Percentiles rank a stretch among this genome's conserved stretches.
phyloP scores from a whole-genome alignment of 2,797 vertebrate genomes.

The Phrynocephalus vlangalii region DNA sequence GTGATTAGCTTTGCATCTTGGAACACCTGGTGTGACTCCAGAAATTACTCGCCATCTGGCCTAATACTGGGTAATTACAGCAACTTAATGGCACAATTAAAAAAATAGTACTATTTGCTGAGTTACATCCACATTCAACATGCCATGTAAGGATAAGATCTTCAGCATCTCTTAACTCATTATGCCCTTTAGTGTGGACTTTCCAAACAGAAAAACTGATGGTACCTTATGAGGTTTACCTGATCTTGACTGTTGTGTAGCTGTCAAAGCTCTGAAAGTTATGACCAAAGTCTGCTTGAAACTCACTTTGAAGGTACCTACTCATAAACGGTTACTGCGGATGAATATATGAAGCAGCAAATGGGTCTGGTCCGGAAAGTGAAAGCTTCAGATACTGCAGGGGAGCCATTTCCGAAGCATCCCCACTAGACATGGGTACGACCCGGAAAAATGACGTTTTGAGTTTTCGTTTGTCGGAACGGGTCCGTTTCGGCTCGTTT shows the following conservation, averaged over 20 bases:
- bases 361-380: slow-evolving; percentile 53
- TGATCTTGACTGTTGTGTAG: slow-evolving; percentile 51
- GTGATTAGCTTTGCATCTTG: slow-evolving; percentile 77
- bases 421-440: neutral
- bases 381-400: slow-evolving; percentile 50
- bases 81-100: slow-evolving; percentile 70
- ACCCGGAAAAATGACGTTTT: no score
- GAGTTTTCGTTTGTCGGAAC: no score
- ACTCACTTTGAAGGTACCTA: slow-evolving; percentile 45
- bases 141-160: slow-evolving; percentile 59
- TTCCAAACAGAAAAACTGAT: slow-evolving; percentile 36
- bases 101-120: slow-evolving; percentile 67
- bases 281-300: slow-evolving; percentile 41
- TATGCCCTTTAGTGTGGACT: slow-evolving; percentile 12
- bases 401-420: slow-evolving; percentile 52
- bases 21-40: slow-evolving; percentile 78
- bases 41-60: slow-evolving; percentile 80
- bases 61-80: slow-evolving; percentile 76
- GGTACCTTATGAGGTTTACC: slow-evolving; percentile 48
- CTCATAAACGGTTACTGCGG: slow-evolving; percentile 51
- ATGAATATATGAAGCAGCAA: slow-evolving; percentile 65
- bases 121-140: slow-evolving; percentile 52
- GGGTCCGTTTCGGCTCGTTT: no score
- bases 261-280: slow-evolving; percentile 43
- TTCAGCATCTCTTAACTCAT: slow-evolving; percentile 44